These are phyloP conservation scores for Calameuta idolon DNA, from an alignment of 2,888 invertebrate species.

Conservation along the genomic window DNA sequence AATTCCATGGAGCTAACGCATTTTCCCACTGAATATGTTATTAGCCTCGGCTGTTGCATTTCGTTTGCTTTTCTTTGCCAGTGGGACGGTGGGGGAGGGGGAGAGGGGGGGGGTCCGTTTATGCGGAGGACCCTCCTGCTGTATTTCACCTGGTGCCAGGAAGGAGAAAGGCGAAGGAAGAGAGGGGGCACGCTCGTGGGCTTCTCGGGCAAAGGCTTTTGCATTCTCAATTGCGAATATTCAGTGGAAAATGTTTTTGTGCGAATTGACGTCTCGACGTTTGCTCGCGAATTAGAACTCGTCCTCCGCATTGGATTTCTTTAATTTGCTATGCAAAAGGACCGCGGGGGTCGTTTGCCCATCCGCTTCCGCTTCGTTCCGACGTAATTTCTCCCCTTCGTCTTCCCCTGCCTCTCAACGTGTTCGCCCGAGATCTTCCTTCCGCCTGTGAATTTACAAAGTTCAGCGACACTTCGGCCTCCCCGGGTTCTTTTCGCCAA, in stretches of 20 bases:
- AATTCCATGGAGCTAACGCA: background rate
- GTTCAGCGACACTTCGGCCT: background rate
- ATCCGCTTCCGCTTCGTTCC: constrained; percentile 14
- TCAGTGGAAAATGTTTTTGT: background rate
- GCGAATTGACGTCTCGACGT: background rate
- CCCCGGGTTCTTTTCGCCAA: background rate
- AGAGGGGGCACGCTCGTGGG: background rate
- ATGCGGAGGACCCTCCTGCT: too few species aligned
- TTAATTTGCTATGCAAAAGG: constrained; percentile 53
- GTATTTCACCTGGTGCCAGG: too few species aligned
- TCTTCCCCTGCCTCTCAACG: background rate
- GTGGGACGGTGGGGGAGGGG: background rate
- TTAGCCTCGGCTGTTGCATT: background rate
- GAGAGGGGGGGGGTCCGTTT: too few species aligned
- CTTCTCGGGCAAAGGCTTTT: background rate
- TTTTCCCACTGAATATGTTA: background rate
- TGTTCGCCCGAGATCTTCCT: background rate
- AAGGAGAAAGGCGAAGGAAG: background rate
- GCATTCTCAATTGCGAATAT: background rate
- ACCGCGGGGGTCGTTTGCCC: constrained; percentile 38
- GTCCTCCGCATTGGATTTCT: background rate
- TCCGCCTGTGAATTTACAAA: background rate
- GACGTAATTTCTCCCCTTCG: background rate
- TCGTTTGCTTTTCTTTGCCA: background rate
- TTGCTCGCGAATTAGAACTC: background rate